Evolutionary conservation across 2,113 vertebrate species (phyloP), one percentile per base, ranked within the genome.

Genomic region (Engraulis encrasicolus): DNA sequence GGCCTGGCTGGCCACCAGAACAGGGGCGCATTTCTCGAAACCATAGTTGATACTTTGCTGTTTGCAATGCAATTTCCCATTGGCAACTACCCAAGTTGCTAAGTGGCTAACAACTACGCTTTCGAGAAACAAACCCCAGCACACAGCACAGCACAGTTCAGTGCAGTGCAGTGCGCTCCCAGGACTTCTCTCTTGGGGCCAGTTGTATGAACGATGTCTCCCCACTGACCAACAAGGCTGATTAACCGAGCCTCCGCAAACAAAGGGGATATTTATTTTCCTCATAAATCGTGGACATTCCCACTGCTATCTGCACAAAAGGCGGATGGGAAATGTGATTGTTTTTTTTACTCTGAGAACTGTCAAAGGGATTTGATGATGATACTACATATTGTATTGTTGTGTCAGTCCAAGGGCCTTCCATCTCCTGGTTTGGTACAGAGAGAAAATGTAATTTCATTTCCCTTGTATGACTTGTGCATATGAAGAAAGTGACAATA

Each of bases 161-260:
- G n/a, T n/a, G n/a, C n/a, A n/a, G n/a, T n/a, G n/a, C n/a, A 31
- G 58, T 27, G 58, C 15, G 66, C 66, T 74, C 66, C 66, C 66
- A 74, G 66, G 23, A 31, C 66, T 31, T 74, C 27, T 74, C 66
- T 27, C 31, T 31, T 36, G 27, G 27, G 66, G 66, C 27, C 66
- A 34, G 66, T n/a, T n/a, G n/a, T 34, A 15, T 17, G 66, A 74
- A 74, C 12, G 66, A 74, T 74, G 66, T 74, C 14, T 31, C 66
- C 58, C 66, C 66, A 74, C 23, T 34, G 66, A 14, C 27, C 27
- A 74, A 31, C 27, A 34, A 14, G 31, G 27, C 66, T 74, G 66
- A 74, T 74, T 74, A 74, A 34, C 66, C 0, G 27, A 71, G 66
- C 12, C 23, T 74, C 17, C 17, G 31, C 34, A 74, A 74, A 74